phyloP scores from a whole-genome alignment of 2,888 invertebrate species.

The Tetropium fuscum region DNA sequence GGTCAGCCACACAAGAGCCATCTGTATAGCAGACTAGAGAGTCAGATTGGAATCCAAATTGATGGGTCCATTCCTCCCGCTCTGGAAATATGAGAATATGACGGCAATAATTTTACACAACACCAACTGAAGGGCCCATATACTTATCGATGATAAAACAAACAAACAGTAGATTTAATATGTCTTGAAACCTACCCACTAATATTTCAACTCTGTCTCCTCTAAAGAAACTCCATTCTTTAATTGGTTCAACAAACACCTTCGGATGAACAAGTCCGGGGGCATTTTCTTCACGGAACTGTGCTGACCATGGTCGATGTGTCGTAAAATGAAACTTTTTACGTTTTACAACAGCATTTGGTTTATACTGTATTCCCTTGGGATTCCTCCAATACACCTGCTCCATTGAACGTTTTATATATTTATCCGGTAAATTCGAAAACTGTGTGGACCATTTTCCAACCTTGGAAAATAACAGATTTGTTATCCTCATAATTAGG shows the following conservation, averaged over 20 bases:
- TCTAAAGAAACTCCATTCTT: conserved; percentile 81
- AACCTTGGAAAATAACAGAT: conserved; percentile 68
- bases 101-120: too few species aligned
- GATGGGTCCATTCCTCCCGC: too few species aligned
- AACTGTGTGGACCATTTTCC: conserved; percentile 81
- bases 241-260: conserved; percentile 84
- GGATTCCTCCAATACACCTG: conserved; percentile 88
- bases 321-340: conserved; percentile 78
- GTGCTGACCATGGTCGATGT: conserved; percentile 85
- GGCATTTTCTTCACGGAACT: conserved; percentile 78
- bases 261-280: conserved; percentile 68
- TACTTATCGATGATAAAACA: too few species aligned
- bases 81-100: too few species aligned
- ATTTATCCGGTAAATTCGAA: conserved; percentile 87
- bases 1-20: too few species aligned
- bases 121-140: too few species aligned
- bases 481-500: conserved; percentile 61
- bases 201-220: conserved; percentile 88
- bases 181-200: conserved; percentile 78
- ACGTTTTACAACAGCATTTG: conserved; percentile 72
- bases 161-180: too few species aligned
- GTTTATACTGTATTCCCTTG: conserved; percentile 76
- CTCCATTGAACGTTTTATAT: conserved; percentile 82
- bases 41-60: too few species aligned
- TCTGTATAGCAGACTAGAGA: too few species aligned